A percentile compares a stretch with the other conserved stretches of the same genome.
These are phyloP conservation scores for Porites evermanni DNA, from an alignment of 92 coral and sea anemone genomes.

Conservation along the genomic window DNA sequence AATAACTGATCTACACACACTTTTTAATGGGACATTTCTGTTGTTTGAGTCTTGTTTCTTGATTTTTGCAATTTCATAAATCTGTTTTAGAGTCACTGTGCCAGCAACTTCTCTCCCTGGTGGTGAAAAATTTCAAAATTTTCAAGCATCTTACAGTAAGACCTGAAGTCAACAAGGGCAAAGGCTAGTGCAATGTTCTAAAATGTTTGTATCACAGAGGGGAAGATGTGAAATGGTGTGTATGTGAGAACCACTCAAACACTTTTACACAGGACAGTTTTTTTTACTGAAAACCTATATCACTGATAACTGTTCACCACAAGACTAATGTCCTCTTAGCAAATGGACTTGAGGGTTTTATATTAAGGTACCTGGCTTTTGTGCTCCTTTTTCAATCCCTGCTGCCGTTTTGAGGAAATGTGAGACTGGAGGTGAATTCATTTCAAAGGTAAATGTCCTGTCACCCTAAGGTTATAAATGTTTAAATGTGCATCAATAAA, in stretches of 20 bases:
- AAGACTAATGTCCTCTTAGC: not conserved
- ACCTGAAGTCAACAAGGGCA: no score
- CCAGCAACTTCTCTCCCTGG: constrained; percentile 92
- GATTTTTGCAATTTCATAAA: constrained; percentile 92
- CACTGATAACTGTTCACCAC: not conserved
- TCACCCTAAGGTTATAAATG: constrained; percentile 70
- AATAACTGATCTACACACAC: constrained; percentile 87
- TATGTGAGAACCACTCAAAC: no score
- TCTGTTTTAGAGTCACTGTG: constrained; percentile 88
- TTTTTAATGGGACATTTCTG: constrained; percentile 86
- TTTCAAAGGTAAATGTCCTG: constrained; percentile 92
- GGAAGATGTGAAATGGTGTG: no score
- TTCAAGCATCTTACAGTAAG: no score
- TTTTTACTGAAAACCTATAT: no score
- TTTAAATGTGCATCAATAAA: not conserved
- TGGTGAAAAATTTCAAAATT: not conserved
- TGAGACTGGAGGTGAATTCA: constrained; percentile 90
- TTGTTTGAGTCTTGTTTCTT: constrained; percentile 83
- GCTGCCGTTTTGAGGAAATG: constrained; percentile 96
- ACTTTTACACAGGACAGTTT: no score
- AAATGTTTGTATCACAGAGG: no score
- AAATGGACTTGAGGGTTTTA: not conserved
- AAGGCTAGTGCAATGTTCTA: no score
- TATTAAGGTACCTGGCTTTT: constrained; percentile 82
- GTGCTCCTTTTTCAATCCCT: constrained; percentile 96